Evolutionary conservation across 2,888 invertebrate species (phyloP), one percentile per base, ranked within the genome.

Genomic region (Dryomyza anilis): DNA sequence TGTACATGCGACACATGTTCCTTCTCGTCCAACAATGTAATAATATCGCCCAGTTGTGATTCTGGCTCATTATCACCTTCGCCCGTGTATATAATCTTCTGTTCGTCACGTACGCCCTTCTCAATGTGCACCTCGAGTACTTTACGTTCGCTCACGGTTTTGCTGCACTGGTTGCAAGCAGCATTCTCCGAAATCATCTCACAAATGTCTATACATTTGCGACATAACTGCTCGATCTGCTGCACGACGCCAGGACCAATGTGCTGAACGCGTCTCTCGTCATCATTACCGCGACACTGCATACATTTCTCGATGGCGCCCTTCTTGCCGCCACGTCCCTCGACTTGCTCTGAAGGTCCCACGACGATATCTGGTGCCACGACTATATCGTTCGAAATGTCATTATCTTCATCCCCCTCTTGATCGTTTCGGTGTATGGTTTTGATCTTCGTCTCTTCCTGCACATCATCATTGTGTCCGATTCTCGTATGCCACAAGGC

Each of bases 51-150:
- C 2, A 98, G 89, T 78, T 95, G 95, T 59, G 95, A 85, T 25
- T 94, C 96, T 0, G 97, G 96, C 79, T 96, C 96, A 81, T 98
- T 97, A 84, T 98, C 96, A 52, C 98, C 98, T 84, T 99, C 97
- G 0, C 97, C 97, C 69, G 87, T 87, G 81, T 98, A 98, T 27
- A 91, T 87, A 69, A 99, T 95, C 85, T 94, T 96, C 82, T 99
- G 97, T 1, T 95, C 96, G 81, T 98, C 96, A 53, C 88, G 87
- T 97, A 98, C 98, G 65, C 98, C 96, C 85, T 92, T 88, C 72
- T 97, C 96, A 59, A 98, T 91, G 78, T 96, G 94, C 14, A 98
- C 97, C 84, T 98, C 98, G 2, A 98, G 85, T 71, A 97, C 94
- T 84, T 96, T 97, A 66, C 96, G 89, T 75, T 96, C 95, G 59